Percentiles rank a stretch among this genome's conserved stretches.
Evolutionary conservation across 2,797 vertebrate species (phyloP).

Genomic region (Xiphophorus birchmanni): DNA sequence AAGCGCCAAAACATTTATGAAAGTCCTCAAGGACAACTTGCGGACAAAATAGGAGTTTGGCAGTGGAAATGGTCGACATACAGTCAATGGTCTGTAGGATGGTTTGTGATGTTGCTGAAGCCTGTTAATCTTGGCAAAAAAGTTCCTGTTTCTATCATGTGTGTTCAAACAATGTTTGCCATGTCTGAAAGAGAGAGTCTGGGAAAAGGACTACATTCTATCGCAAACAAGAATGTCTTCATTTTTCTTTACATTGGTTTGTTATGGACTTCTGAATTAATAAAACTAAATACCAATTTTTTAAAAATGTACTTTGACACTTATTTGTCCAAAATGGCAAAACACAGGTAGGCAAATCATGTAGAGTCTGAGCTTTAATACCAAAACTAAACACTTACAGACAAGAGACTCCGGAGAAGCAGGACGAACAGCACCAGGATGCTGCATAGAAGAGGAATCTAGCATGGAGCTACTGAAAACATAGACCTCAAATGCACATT

Average conservation of each 20-base stretch:
- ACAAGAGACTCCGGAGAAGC: not conserved
- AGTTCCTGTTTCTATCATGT: not conserved
- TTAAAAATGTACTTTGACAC: not conserved
- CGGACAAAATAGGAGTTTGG: conserved; percentile 1
- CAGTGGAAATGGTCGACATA: not conserved
- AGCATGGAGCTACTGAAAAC: not conserved
- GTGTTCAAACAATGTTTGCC: not conserved
- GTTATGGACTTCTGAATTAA: not conserved
- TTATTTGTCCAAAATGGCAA: not conserved
- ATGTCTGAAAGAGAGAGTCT: not conserved
- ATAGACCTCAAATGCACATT: not conserved
- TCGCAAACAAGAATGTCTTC: not conserved
- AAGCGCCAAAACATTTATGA: conserved; percentile 8
- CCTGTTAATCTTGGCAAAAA: conserved; percentile 2
- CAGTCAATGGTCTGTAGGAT: conserved; percentile 3
- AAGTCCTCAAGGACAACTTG: not conserved
- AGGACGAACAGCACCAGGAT: not conserved
- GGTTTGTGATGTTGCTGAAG: not conserved
- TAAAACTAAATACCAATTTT: not conserved
- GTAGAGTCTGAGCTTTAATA: not conserved
- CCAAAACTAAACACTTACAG: not conserved
- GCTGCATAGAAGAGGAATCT: not conserved
- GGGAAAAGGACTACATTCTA: not conserved
- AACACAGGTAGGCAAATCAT: not conserved
- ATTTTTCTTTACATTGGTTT: not conserved